phyloP scores from a whole-genome alignment of 1,140 invertebrate genomes.

The Drosophila pachea region DNA sequence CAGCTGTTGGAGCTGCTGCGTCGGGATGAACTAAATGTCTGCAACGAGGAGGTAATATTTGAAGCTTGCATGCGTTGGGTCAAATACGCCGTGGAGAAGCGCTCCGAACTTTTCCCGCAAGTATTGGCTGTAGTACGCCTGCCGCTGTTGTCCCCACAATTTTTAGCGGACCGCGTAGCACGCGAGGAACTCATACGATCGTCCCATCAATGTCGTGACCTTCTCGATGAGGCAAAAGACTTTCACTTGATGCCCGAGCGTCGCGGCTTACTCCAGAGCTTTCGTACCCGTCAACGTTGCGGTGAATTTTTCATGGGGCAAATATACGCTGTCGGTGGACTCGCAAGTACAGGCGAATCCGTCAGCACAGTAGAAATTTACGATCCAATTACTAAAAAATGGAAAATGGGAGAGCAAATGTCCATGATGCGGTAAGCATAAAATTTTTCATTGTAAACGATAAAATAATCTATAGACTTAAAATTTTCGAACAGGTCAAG shows the following conservation, averaged over 20 bases:
- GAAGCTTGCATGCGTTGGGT: constrained; percentile 92
- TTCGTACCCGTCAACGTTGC: constrained; percentile 86
- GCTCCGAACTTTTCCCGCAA: constrained; percentile 84
- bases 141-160: constrained; percentile 90
- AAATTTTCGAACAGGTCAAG: constrained; percentile 81
- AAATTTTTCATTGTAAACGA: background rate
- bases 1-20: constrained; percentile 87
- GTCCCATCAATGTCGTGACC: constrained; percentile 88
- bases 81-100: constrained; percentile 83
- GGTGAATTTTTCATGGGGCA: constrained; percentile 88
- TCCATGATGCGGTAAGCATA: constrained; percentile 83
- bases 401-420: constrained; percentile 91
- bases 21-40: constrained; percentile 89
- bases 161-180: constrained; percentile 89
- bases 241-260: constrained; percentile 92
- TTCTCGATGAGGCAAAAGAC: constrained; percentile 91
- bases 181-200: constrained; percentile 89
- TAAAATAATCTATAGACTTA: background rate
- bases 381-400: constrained; percentile 86
- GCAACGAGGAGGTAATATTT: constrained; percentile 87
- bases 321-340: constrained; percentile 93
- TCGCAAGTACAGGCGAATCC: constrained; percentile 92
- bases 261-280: constrained; percentile 85
- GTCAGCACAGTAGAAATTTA: constrained; percentile 93
- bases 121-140: constrained; percentile 88